Evolutionary conservation across 2,113 vertebrate genomes (phyloP), one percentile per base, ranked within the genome.

Genomic region (Barbus barbus): DNA sequence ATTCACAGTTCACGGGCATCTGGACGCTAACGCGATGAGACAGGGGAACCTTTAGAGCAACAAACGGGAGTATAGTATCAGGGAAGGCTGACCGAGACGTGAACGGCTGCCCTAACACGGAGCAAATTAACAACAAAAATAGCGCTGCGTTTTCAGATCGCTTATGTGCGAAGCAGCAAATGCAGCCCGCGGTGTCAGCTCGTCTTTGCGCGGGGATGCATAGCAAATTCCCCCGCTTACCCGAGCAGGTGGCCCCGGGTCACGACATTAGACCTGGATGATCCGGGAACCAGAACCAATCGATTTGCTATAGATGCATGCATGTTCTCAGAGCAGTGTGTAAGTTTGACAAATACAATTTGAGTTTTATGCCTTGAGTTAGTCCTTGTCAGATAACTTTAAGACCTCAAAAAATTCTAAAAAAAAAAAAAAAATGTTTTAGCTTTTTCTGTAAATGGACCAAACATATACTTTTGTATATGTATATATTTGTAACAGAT

Each of bases 11-110:
- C 96, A 97, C 89, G 87, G 92, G 90, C 88, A 83, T 88, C 79
- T 91, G 90, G 90, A 90, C 91, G 85, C 92, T 97, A 92, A 98
- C 90, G 82, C 16, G 87, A 96, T 92, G 91, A 91, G 97, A 97
- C 95, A 92, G 94, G 84, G 93, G 91, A 88, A 94, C 95, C 96
- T 96, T 97, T 96, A 90, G 92, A 87, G 94, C 93, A 94, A 95
- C 94, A 94, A 95, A 93, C 94, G 93, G 94, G 94, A 94, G 94
- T 93, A 96, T 95, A 91, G 94, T 96, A 95, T 97, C 96, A 95
- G 95, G 86, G 93, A 95, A 87, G 95, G 96, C 94, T 98, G 97
- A 98, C 96, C 95, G 96, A 94, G 94, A 95, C 88, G 91, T 93
- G 97, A 98, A 95, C 96, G 90, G 36, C 26, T n/a, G 90, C 91